Base-by-base conservation (phyloP, 2,113 vertebrate genomes). In the Talpa occidentalis region DNA sequence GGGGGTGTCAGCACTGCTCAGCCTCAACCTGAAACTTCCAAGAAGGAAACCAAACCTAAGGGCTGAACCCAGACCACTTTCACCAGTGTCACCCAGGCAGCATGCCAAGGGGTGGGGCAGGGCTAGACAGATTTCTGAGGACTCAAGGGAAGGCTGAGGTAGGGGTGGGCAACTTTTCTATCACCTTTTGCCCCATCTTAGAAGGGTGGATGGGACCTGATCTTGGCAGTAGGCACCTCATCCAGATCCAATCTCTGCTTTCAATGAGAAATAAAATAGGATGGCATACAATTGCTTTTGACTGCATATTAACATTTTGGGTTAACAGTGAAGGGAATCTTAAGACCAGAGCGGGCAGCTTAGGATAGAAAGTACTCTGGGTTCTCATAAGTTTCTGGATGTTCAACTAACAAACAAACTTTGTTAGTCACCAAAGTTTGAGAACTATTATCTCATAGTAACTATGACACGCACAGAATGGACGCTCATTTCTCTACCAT, bases 111-210 rank as follows among this genome's bases (percentile, higher is more conserved):
- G 64, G 44, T 37, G 22, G 80, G 66, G 10, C 60, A n/a, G 24
- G 47, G 10, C 40, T 16, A n/a, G 12, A 28, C 32, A 70, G 73
- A 16, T 32, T 9, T 21, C 28, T 1, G 0, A 54, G 26, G 81
- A 44, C 5, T 4, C 16, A 60, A 52, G 54, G 30, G 69, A 47
- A 59, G 44, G 49, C n/a, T 2, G 5, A 22, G 66, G 76, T 22
- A 26, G 14, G 32, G 32, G 47, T 0, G 1, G 70, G 52, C 21
- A 28, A 17, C 49, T 52, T 16, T 52, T 24, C 28, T 52, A 2
- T 35, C 10, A 14, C 54, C 40, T 15, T 14, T 49, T 90, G 62
- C 69, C 0, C 0, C 56, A 0, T 44, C 14, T 19, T 22, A 5
- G 40, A 35, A 62, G 72, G 9, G 22, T 12, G 12, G 28, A 2